phyloP scores from a whole-genome alignment of 64 coral and sea anemone species.

The Anthopleura sola region DNA sequence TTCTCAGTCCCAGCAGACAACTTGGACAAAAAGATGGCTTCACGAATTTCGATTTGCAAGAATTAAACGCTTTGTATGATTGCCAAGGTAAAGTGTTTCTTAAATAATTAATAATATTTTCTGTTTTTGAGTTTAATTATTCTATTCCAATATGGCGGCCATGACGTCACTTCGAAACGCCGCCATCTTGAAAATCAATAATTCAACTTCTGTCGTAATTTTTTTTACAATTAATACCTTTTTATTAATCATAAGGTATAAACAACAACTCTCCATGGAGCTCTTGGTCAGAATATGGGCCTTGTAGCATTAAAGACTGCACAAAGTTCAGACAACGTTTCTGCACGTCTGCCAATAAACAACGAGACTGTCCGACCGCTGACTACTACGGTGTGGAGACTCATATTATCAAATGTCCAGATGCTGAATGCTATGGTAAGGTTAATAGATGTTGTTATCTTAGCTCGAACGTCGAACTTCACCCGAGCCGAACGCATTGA shows the following conservation, averaged over 20 bases:
- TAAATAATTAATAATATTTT: not conserved
- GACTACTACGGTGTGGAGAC: slow-evolving; percentile 22
- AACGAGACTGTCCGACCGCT: slow-evolving; percentile 28
- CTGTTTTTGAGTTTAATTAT: not conserved
- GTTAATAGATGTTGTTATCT: not conserved
- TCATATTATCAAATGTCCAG: not conserved
- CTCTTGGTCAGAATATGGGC: slow-evolving; percentile 71
- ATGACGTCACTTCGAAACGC: not conserved
- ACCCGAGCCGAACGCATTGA: no score
- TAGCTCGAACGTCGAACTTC: no score
- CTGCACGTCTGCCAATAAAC: slow-evolving; percentile 45
- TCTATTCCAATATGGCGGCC: not conserved
- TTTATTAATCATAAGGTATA: no score
- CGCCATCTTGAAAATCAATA: not conserved
- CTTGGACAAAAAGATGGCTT: slow-evolving; percentile 82
- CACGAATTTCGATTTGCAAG: slow-evolving; percentile 73
- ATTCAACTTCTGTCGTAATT: no score
- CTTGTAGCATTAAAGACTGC: slow-evolving; percentile 38
- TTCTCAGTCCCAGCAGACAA: slow-evolving; percentile 17
- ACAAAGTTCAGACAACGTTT: slow-evolving; percentile 39
- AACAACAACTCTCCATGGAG: slow-evolving; percentile 50
- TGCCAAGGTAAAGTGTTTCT: slow-evolving; percentile 51
- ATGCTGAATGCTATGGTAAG: slow-evolving; percentile 47
- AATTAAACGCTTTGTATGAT: slow-evolving; percentile 82
- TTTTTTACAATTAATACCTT: no score